Evolutionary conservation across 2,888 invertebrate genomes (phyloP).

Genomic region (Drosophila austrosaltans): DNA sequence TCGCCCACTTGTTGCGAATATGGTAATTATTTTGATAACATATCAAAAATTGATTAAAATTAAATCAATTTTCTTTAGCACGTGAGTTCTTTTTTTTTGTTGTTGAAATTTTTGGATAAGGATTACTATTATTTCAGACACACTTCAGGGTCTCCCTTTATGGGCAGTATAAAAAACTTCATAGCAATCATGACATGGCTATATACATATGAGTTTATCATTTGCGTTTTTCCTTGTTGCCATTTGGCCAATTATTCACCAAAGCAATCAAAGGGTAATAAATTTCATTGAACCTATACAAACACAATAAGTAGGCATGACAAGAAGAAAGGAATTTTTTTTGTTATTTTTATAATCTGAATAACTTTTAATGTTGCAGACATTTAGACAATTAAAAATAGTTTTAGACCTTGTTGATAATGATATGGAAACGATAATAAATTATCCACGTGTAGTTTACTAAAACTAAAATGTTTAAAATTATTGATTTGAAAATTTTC

Average conservation of each 20-base stretch:
- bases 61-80: constrained; percentile 1
- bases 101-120: background rate
- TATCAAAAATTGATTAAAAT: constrained; percentile 4
- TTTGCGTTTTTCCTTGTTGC: background rate
- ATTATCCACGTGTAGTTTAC: too few species aligned
- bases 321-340: background rate
- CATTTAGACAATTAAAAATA: too few species aligned
- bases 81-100: background rate
- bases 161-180: background rate
- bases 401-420: too few species aligned
- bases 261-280: background rate
- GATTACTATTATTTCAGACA: background rate
- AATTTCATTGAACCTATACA: background rate
- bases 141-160: background rate
- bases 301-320: background rate
- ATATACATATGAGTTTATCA: background rate
- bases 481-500: too few species aligned
- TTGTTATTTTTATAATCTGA: background rate
- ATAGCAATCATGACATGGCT: constrained; percentile 1
- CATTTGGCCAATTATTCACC: constrained; percentile 2
- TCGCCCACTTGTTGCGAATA: background rate
- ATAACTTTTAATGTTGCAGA: too few species aligned
- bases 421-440: too few species aligned
- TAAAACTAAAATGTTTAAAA: too few species aligned
- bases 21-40: constrained; percentile 9